A percentile compares a stretch with the other conserved stretches of the same genome.
Conservation (phyloP, 2,113 vertebrate species). For the Plecturocebus donacophilus region DNA sequence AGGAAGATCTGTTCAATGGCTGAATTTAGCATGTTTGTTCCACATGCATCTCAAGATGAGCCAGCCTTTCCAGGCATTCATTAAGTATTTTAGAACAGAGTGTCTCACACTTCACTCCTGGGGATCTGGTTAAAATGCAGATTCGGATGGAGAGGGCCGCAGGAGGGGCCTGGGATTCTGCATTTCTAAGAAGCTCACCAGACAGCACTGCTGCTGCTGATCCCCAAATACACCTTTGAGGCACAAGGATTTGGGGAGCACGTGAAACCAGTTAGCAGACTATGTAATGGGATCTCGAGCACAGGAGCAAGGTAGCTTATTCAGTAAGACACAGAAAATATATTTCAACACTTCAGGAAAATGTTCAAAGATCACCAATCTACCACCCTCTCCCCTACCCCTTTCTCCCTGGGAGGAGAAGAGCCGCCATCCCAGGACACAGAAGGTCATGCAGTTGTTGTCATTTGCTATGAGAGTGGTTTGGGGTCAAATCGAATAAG, state of each 20-base stretch:
- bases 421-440: background rate
- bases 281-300: background rate
- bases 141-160: accelerated
- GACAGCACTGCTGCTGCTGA: no score
- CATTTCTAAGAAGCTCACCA: background rate
- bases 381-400: background rate
- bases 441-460: no score
- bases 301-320: background rate
- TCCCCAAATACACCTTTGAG: background rate
- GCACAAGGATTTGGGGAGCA: no score
- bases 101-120: accelerated
- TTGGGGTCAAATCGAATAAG: background rate
- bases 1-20: background rate
- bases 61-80: background rate
- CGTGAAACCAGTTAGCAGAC: background rate
- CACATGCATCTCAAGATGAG: accelerated
- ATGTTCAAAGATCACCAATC: background rate
- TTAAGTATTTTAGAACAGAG: background rate
- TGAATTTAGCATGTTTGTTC: background rate
- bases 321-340: background rate
- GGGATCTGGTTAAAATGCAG: background rate
- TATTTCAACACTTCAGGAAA: background rate
- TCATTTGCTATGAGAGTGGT: background rate
- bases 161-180: background rate
- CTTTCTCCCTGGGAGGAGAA: background rate